Evolutionary conservation across 2,797 vertebrate genomes (phyloP).

Genomic region (Kryptolebias ocellatus): DNA sequence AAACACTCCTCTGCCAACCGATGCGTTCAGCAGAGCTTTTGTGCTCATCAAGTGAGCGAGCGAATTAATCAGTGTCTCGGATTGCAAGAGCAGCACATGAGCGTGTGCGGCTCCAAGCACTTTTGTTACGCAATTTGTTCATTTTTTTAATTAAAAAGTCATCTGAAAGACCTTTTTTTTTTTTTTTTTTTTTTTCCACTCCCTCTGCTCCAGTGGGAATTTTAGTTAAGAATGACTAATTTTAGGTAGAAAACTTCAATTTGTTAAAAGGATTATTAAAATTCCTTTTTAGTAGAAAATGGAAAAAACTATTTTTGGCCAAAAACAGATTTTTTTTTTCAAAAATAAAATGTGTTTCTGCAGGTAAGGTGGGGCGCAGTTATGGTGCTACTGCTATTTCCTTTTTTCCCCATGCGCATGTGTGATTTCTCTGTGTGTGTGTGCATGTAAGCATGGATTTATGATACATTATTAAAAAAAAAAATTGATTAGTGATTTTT

Average conservation of each 20-base stretch:
- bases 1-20: slow-evolving; percentile 36
- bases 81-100: neutral
- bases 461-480: slow-evolving; percentile 16
- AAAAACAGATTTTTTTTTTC: too few species aligned
- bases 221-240: neutral
- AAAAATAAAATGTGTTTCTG: neutral
- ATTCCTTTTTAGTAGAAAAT: neutral
- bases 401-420: slow-evolving; percentile 3
- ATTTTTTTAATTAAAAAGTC: slow-evolving; percentile 22
- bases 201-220: neutral
- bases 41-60: slow-evolving; percentile 23
- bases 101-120: neutral
- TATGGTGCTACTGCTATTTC: neutral
- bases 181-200: neutral
- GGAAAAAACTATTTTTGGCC: too few species aligned
- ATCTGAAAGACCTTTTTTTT: neutral
- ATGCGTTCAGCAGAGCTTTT: slow-evolving; percentile 34
- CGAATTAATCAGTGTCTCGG: slow-evolving; percentile 17
- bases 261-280: neutral
- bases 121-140: slow-evolving; percentile 19
- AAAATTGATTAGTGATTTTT: neutral
- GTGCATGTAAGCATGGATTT: slow-evolving; percentile 1
- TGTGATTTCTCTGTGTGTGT: slow-evolving; percentile 1
- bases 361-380: neutral
- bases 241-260: neutral